Conservation (phyloP, 2,113 vertebrate genomes). For the Microtus oregoni region DNA sequence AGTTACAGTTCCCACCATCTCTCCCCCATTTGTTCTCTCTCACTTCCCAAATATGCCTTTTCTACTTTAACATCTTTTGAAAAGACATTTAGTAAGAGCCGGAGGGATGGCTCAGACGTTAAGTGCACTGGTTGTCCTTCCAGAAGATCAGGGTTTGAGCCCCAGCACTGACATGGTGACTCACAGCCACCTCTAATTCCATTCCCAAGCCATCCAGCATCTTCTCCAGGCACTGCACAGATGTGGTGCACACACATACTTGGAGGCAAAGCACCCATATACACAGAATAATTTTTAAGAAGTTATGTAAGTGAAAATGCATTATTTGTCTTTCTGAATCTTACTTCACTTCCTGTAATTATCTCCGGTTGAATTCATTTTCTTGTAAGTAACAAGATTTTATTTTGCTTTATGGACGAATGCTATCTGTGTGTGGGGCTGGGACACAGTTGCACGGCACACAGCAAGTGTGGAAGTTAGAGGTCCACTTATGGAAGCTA, state of each 20-base stretch:
- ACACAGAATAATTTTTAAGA: not conserved
- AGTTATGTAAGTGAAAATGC: not conserved
- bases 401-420: not conserved
- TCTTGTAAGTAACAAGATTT: not conserved
- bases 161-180: not conserved
- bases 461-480: not conserved
- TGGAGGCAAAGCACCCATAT: not conserved
- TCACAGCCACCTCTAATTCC: not conserved
- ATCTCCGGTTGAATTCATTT: not conserved
- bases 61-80: not conserved
- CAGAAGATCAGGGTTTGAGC: not conserved
- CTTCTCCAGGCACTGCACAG: not conserved
- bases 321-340: not conserved
- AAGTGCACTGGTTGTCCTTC: not conserved
- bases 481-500: not conserved
- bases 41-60: not conserved
- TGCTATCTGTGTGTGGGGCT: not conserved
- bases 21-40: not conserved
- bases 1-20: not conserved
- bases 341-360: too few relatives aligned
- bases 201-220: not conserved
- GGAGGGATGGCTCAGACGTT: not conserved
- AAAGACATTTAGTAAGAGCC: not conserved
- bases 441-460: not conserved
- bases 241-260: not conserved